These are phyloP conservation scores for Ceratitis capitata DNA, from an alignment of 1,140 invertebrate species.

Conservation along the genomic window DNA sequence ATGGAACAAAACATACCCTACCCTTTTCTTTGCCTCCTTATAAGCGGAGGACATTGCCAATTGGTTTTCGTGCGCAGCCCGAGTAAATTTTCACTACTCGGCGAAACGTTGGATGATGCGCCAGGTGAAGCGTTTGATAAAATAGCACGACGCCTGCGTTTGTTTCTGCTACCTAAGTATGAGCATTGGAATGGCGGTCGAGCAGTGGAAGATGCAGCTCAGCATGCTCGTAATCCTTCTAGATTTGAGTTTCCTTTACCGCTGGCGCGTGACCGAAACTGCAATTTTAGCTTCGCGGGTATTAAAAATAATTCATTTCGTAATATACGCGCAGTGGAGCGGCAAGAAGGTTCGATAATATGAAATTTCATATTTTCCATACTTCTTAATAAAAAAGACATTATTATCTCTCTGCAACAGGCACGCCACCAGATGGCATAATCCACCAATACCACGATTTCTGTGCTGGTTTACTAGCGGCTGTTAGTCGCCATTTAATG, in stretches of 20 bases:
- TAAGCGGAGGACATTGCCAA: conserved; percentile 93
- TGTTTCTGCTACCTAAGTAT: conserved; percentile 82
- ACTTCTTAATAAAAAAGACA: too few species aligned
- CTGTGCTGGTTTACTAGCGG: conserved; percentile 85
- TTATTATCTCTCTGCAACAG: conserved; percentile 26
- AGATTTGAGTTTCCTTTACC: conserved; percentile 75
- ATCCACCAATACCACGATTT: conserved; percentile 85
- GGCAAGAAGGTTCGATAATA: conserved; percentile 65
- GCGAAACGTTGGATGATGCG: conserved; percentile 82
- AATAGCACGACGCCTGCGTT: conserved; percentile 84
- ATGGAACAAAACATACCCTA: conserved; percentile 78
- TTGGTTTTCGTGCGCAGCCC: conserved; percentile 80
- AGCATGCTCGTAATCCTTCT: conserved; percentile 70
- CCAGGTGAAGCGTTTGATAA: conserved; percentile 94
- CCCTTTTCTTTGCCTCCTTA: conserved; percentile 89
- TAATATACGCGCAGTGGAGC: conserved; percentile 72
- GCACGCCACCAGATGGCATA: conserved; percentile 70
- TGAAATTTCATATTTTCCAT: too few species aligned
- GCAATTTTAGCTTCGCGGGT: conserved; percentile 88
- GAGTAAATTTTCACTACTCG: conserved; percentile 82
- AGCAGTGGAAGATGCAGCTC: conserved; percentile 85
- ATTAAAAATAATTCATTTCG: conserved; percentile 70
- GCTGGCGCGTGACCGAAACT: conserved; percentile 72
- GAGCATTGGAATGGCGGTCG: conserved; percentile 79
- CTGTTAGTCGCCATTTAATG: conserved; percentile 81